Base-by-base conservation (phyloP, 1,140 invertebrate species). In the Andricus grossulariae region DNA sequence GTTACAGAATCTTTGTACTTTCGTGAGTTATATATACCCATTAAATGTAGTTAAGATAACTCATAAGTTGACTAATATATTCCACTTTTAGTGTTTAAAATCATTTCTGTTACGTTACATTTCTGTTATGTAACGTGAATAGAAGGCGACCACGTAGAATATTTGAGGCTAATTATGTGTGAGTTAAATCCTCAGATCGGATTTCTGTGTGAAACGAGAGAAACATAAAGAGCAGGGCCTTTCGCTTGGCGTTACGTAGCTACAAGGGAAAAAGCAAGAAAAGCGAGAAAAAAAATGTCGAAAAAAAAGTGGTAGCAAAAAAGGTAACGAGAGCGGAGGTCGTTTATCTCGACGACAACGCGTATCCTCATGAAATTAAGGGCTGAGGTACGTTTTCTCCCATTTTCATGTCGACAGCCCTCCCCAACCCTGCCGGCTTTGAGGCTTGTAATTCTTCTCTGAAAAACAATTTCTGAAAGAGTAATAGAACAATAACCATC, bases 271-370 rank as follows among this genome's bases (percentile, higher is more conserved):
- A 11, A 60, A 11, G 11, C 21, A 60, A 25, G 21, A 25, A 25
- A 32, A 54, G 51, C 3, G 15, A 54, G 10, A 54, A 19, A 18
- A n/a, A 18, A 18, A 18, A 54, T 13, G 57, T 13, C 8, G 19
- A 60, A 13, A 60, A 60, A n/a, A 60, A 60, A 60, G 25, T 25
- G 54, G 77, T 79, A 79, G 66, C 49, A 66, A 50, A 51, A 52
- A 15, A 18, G 66, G 72, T 71, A 78, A 76, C 71, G 50, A 74
- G 45, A 51, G 49, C 21, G 73, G 57, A 74, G 71, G 77, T 80
- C 74, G 79, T 80, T 84, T 78, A 78, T 84, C 80, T 79, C 77
- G 66, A 78, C 78, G 39, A 72, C 75, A 78, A 78, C 72, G 80
- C 76, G 72, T 32, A 57, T 51, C 55, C 52, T 39, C 72, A 71